Evolutionary conservation across 2,888 invertebrate species (phyloP).

Genomic region (Lampropteryx suffumata): DNA sequence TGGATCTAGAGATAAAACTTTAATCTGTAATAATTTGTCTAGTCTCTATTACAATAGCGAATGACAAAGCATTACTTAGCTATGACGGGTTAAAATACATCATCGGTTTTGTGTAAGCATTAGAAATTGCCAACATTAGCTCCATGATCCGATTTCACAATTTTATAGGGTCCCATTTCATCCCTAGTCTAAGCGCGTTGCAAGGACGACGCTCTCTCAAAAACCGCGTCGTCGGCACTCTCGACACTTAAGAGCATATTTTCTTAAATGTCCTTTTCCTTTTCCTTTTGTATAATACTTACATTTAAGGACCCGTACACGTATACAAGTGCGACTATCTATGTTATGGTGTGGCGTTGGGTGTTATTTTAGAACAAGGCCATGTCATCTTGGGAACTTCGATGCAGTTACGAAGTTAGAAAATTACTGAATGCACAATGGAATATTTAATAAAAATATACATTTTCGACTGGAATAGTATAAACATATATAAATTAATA

Average conservation of each 20-base stretch:
- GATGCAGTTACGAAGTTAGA: not conserved
- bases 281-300: conserved; percentile 43
- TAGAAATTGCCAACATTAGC: conserved; percentile 6
- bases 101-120: conserved; percentile 1
- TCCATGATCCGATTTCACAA: conserved; percentile 17
- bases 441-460: no score
- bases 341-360: conserved; percentile 3
- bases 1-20: no score
- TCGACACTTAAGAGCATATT: conserved; percentile 38
- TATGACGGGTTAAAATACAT: not conserved
- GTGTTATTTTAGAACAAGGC: conserved; percentile 25
- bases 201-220: conserved; percentile 29
- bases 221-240: conserved; percentile 29
- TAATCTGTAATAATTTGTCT: conserved; percentile 1
- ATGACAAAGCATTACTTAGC: not conserved
- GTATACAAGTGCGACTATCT: conserved; percentile 32
- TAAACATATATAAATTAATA: no score
- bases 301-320: conserved; percentile 44
- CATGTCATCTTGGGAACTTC: conserved; percentile 8
- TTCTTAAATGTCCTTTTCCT: conserved; percentile 38
- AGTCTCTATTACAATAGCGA: not conserved
- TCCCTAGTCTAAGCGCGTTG: conserved; percentile 20
- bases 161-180: conserved; percentile 18
- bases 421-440: no score
- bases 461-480: no score